A percentile compares a stretch with the other conserved stretches of the same genome.
Evolutionary conservation across 92 coral and sea anemone genomes (phyloP).

Genomic region (Zoanthus sociatus): DNA sequence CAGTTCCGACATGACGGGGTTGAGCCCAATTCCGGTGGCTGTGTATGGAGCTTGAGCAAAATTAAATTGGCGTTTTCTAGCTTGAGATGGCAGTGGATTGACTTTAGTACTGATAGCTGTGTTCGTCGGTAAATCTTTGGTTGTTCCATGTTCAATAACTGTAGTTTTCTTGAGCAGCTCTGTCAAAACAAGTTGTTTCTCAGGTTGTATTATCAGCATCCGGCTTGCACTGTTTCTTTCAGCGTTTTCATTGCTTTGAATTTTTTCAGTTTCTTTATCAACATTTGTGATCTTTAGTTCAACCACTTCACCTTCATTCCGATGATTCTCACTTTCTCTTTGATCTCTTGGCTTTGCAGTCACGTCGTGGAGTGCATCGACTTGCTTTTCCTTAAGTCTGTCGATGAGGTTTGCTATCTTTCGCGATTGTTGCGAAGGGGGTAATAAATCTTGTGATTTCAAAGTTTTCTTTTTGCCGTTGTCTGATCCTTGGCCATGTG

Average conservation of each 20-base stretch:
- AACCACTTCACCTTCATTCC: background rate
- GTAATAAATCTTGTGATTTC: background rate
- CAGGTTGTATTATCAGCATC: background rate
- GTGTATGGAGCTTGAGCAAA: background rate
- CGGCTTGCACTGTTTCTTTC: background rate
- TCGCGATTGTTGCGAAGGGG: background rate
- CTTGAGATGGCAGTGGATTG: background rate
- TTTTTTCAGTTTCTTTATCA: background rate
- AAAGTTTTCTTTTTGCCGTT: background rate
- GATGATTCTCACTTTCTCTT: background rate
- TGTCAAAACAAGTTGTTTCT: background rate
- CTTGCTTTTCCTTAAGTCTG: background rate
- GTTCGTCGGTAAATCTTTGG: background rate
- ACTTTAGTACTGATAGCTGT: background rate
- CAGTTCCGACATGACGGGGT: constrained; percentile 23
- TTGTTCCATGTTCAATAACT: background rate
- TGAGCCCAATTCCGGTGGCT: background rate
- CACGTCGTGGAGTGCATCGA: background rate
- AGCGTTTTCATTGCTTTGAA: background rate
- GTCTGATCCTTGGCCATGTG: background rate
- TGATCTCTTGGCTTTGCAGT: background rate
- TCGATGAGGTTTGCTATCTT: constrained; percentile 16
- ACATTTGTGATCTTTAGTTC: background rate
- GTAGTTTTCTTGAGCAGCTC: background rate
- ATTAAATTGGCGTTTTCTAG: constrained; percentile 3